Base-by-base conservation (phyloP, 1,140 invertebrate genomes). In the Coenobita brevimanus region DNA sequence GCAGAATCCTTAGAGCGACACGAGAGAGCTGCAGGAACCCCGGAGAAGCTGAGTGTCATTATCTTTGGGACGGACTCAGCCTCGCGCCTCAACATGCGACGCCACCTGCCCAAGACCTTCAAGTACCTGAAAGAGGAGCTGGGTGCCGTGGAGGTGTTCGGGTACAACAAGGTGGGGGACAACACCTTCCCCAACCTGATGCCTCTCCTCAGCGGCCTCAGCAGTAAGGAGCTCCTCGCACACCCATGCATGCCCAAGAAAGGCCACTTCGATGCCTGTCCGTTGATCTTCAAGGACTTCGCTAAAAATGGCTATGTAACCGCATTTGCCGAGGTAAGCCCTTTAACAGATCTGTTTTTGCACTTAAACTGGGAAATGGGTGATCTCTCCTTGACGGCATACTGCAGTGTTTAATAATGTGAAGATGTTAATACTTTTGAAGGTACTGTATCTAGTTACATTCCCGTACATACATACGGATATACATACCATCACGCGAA, bases 11-110 rank as follows among this genome's bases (percentile, higher is more conserved):
- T 10, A 6, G 38, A 33, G n/a, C 8, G 17, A 24, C 10, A 10
- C 6, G 21, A 17, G 8, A 41, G 24, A 24, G 83, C 82, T 3
- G 46, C 27, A 60, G 82, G 71, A 13, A 89, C 90, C 30, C 67
- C 78, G 0, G 87, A 89, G 62, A 80, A 78, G 10, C 92, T 94
- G 13, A 96, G 95, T 89, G 94, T 98, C 0, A 93, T 98, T 33
- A 93, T 98, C 15, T 92, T 98, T n/a, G 97, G 97, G 0, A 94
- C 98, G 21, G 97, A 98, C 92, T 95, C 96, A 0, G 94, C 98
- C 1, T 98, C 97, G 0, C 94, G 97, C 69, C 93, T 97, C 73
- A 97, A 98, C 92, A 96, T 97, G 84, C 94, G 96, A 67, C 94
- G 97, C 30, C 95, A 96, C 84, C 96, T 98, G 95, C 95, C 95